Percentiles rank a stretch among this genome's conserved stretches.
phyloP scores from a whole-genome alignment of 2,797 vertebrate genomes.

The Lophius americanus region DNA sequence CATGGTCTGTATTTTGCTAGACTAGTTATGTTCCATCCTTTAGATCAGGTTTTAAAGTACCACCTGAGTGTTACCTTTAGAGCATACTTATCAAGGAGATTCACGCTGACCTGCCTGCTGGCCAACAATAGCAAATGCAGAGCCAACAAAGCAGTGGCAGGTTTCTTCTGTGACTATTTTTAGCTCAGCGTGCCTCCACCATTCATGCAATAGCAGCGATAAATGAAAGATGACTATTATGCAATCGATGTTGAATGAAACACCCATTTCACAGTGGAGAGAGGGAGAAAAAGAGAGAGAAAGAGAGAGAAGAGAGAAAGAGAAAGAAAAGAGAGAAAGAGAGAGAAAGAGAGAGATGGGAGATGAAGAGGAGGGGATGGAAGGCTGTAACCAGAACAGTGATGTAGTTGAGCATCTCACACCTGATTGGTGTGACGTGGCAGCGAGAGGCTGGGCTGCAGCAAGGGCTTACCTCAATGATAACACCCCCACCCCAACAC shows the following conservation, averaged over 20 bases:
- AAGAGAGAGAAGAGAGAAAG: background rate
- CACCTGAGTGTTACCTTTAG: background rate
- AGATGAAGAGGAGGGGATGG: constrained; percentile 1
- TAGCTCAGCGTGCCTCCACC: constrained; percentile 55
- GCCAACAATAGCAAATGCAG: constrained; percentile 54
- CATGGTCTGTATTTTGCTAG: background rate
- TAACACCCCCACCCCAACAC: constrained; percentile 26
- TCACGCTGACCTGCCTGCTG: background rate
- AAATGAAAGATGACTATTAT: constrained; percentile 72
- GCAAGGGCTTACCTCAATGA: constrained; percentile 68
- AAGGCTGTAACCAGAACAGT: constrained; percentile 59
- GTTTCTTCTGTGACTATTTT: constrained; percentile 60
- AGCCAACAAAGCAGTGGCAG: constrained; percentile 22
- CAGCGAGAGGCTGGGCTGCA: constrained; percentile 30
- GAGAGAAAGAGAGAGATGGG: background rate
- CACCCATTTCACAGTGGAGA: constrained; percentile 55
- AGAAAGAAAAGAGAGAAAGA: constrained; percentile 1
- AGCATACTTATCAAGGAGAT: constrained; percentile 9
- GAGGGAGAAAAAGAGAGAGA: constrained; percentile 10
- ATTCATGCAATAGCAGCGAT: constrained; percentile 61
- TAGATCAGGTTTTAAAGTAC: background rate
- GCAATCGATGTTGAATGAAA: constrained; percentile 70
- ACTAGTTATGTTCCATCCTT: background rate
- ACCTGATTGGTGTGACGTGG: constrained; percentile 63
- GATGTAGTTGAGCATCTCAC: constrained; percentile 54